Conservation (phyloP, 2,113 vertebrate genomes). For the Rhegmatorhina hoffmannsi region DNA sequence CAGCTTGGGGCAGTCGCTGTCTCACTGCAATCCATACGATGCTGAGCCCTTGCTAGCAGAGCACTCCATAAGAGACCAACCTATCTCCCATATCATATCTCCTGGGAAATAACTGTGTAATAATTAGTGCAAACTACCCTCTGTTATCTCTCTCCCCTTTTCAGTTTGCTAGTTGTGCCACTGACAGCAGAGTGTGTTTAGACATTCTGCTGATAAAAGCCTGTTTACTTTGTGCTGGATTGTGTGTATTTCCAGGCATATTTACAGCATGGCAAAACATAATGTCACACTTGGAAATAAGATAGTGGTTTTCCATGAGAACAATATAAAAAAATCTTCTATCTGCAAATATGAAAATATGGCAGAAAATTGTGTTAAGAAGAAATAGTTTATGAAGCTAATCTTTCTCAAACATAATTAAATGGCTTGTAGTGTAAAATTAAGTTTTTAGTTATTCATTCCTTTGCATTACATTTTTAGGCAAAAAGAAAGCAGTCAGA, state of each 20-base stretch:
- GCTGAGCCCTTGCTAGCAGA: neutral
- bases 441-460: neutral
- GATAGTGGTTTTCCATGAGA: neutral
- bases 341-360: neutral
- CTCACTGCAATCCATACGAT: accelerated
- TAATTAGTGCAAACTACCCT: neutral
- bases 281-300: neutral
- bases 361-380: neutral
- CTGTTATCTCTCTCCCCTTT: neutral
- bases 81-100: neutral
- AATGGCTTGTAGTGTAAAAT: neutral
- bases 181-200: neutral
- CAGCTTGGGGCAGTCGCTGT: neutral
- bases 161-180: neutral
- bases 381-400: neutral
- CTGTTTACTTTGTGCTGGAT: constrained; percentile 6
- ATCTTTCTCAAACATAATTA: neutral
- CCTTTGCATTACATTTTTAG: neutral
- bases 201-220: constrained; percentile 39
- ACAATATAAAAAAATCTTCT: neutral
- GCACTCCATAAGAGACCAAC: accelerated
- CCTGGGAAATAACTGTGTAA: neutral
- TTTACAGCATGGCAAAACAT: neutral
- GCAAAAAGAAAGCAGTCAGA: neutral
- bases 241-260: neutral